Conservation (phyloP, 2,113 vertebrate genomes). For the Calidris pugnax region DNA sequence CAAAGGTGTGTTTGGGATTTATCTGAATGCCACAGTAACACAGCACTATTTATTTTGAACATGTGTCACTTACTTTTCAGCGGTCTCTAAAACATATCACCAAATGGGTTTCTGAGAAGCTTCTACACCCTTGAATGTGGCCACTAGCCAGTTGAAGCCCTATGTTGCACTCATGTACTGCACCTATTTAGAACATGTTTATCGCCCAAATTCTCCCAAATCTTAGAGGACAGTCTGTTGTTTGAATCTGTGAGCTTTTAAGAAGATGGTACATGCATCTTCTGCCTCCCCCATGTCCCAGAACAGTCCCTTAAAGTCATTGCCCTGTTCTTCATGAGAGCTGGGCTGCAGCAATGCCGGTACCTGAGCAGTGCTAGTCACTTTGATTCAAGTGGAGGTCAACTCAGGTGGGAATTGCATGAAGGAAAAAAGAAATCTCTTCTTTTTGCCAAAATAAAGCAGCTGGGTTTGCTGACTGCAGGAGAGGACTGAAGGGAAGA, state of each 20-base stretch:
- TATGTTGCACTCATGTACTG: neutral
- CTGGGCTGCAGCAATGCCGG: neutral
- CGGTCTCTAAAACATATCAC: neutral
- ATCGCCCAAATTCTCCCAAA: neutral
- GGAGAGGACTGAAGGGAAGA: neutral
- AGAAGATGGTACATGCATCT: no score
- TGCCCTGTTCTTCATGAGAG: neutral
- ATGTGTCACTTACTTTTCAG: neutral
- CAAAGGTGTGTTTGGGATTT: neutral
- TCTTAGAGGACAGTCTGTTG: neutral
- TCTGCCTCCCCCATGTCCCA: neutral
- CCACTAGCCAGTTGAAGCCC: neutral
- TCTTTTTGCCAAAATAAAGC: neutral
- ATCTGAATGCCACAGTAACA: neutral
- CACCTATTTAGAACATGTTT: neutral
- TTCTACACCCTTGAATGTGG: neutral
- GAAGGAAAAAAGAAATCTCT: neutral
- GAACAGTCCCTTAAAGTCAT: neutral
- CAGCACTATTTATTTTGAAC: neutral
- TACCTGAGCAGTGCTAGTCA: neutral
- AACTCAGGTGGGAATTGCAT: neutral
- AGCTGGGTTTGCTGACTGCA: neutral
- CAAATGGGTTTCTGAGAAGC: neutral
- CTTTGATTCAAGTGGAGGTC: neutral
- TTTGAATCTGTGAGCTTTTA: neutral